Conservation (phyloP, 1,140 invertebrate species). For the Tribolium madens region DNA sequence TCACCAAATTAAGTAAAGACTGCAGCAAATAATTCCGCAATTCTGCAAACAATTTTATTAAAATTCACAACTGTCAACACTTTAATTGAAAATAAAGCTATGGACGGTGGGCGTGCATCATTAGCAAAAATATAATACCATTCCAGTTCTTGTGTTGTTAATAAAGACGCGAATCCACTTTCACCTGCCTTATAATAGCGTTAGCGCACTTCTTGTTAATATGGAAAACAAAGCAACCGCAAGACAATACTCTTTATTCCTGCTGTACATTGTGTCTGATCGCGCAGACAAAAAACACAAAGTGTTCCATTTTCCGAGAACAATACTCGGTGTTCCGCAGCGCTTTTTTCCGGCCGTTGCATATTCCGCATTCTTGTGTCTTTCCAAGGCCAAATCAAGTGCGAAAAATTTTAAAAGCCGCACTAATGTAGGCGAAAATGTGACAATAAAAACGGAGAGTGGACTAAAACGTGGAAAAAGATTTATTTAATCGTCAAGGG, state of each 20-base stretch:
- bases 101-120: neutral
- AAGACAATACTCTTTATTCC: conserved; percentile 30
- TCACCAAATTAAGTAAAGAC: neutral
- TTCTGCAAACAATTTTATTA: neutral
- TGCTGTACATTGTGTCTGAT: conserved; percentile 18
- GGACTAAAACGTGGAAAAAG: conserved; percentile 8
- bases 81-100: neutral
- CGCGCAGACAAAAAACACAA: conserved; percentile 10
- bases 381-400: conserved; percentile 22
- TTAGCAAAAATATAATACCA: conserved; percentile 1
- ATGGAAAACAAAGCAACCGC: conserved; percentile 23
- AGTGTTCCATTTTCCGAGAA: conserved; percentile 32
- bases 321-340: conserved; percentile 1
- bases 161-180: conserved; percentile 16
- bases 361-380: conserved; percentile 1
- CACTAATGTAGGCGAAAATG: conserved; percentile 26
- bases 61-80: neutral
- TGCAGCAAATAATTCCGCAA: neutral
- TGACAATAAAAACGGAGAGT: conserved; percentile 8
- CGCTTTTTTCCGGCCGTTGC: conserved; percentile 20
- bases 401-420: conserved; percentile 37
- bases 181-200: conserved; percentile 21
- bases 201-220: conserved; percentile 19
- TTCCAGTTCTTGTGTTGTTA: conserved; percentile 1
- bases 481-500: conserved; percentile 23